Percentiles rank a stretch among this genome's conserved stretches.
These are phyloP conservation scores for Smittia sp. DNA, from an alignment of 2,888 invertebrate species.

Conservation along the genomic window DNA sequence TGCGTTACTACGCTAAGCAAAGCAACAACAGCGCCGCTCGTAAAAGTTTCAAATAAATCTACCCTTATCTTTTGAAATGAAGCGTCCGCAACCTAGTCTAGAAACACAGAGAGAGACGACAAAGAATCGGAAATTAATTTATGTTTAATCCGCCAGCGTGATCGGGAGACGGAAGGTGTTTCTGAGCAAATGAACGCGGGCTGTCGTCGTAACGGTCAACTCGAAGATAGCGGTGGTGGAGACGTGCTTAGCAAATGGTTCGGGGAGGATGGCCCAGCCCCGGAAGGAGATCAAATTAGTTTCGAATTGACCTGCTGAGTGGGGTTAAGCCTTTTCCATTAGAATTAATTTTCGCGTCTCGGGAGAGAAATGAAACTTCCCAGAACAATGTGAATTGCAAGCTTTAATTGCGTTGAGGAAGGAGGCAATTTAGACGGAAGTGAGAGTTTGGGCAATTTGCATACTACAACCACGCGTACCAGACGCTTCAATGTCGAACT, in stretches of 20 bases:
- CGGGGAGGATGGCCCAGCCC: not conserved
- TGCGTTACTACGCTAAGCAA: not conserved
- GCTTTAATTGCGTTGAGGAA: not conserved
- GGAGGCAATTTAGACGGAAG: conserved; percentile 30
- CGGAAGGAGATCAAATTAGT: conserved; percentile 34
- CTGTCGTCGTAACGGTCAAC: conserved; percentile 34
- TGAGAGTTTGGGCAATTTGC: conserved; percentile 27
- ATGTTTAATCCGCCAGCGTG: conserved; percentile 34
- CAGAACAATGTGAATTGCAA: not conserved
- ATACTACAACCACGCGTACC: conserved; percentile 36
- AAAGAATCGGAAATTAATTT: conserved; percentile 39
- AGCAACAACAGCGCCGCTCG: not conserved
- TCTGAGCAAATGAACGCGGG: conserved; percentile 32
- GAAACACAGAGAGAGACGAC: not conserved
- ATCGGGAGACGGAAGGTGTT: conserved; percentile 27
- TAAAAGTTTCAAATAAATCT: conserved; percentile 11
- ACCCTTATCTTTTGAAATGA: conserved; percentile 22
- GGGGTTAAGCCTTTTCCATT: conserved; percentile 32
- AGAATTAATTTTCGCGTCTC: conserved; percentile 33
- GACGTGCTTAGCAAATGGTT: conserved; percentile 17
- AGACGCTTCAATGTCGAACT: conserved; percentile 28
- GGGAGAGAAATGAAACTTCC: conserved; percentile 1
- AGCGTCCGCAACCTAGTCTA: conserved; percentile 22
- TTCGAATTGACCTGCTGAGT: not conserved
- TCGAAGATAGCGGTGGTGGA: not conserved